Base-by-base conservation (phyloP, 2,113 vertebrate genomes). In the Cariama cristata region DNA sequence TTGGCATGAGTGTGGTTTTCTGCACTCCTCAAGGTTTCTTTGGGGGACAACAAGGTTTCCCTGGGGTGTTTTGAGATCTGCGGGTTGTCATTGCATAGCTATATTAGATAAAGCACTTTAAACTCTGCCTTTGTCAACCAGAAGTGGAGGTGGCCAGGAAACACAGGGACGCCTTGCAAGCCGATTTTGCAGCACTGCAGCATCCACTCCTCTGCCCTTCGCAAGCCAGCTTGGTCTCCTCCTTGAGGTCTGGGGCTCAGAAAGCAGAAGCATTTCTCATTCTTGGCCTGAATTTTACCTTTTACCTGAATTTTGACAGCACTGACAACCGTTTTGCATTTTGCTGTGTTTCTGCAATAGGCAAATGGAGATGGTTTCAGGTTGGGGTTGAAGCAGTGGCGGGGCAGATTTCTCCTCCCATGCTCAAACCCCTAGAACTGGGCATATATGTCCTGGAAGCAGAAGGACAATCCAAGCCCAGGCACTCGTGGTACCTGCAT, bases 1-100 rank as follows among this genome's bases (percentile, higher is more conserved):
- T 28, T 0, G 1, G 42, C 2, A 1, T 26, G 13, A 66, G 10
- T 3, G n/a, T 1, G 3, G 53, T 33, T 76, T 80, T 40, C 20
- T 6, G 33, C 10, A 2, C 35, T 68, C 28, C 47, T 73, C 4
- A 0, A 24, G 17, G 17, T 35, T 52, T 76, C 63, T 56, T 27
- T 16, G 13, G 21, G 59, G 49, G 60, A 28, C 32, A 38, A 6
- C 0, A 2, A 38, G 38, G 38, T 38, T 38, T 38, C 38, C 38
- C 38, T 38, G 38, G 38, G 38, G 32, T 7, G 23, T 38, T 94
- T 52, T 86, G 45, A 77, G 55, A 71, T 71, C 12, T 52, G 23
- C 0, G 0, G 38, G 50, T 23, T 82, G 59, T 56, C 38, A 11
- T 5, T 73, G 79, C 45, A 17, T 11, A n/a, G 21, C 9, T 71